Percentiles rank a stretch among this genome's conserved stretches.
Conservation (phyloP, 2,888 invertebrate genomes). For the Megamerina dolium region DNA sequence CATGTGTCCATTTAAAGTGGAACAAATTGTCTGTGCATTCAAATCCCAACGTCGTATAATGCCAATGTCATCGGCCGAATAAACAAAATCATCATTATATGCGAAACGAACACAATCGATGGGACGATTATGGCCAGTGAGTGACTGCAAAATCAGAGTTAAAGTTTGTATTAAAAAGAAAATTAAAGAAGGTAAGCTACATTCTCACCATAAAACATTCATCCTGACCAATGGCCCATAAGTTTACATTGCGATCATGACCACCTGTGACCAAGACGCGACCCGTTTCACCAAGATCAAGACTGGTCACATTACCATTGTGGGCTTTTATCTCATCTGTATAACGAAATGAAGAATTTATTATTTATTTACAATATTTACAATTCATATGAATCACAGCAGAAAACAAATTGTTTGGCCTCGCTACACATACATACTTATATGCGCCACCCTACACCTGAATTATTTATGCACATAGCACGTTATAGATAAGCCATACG, state of each 20-base stretch:
- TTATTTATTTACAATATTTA: too few species aligned
- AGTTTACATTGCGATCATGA: conserved; percentile 93
- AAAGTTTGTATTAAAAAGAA: too few species aligned
- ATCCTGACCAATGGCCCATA: conserved; percentile 94
- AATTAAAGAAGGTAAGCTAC: too few species aligned
- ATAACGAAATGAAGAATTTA: too few species aligned
- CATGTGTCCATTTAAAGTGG: conserved; percentile 54
- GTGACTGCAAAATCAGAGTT: conserved; percentile 57
- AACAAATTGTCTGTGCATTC: conserved; percentile 59
- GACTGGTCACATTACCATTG: conserved; percentile 45
- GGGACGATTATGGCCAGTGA: conserved; percentile 89
- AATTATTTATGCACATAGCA: neutral
- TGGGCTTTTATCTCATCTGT: conserved; percentile 50
- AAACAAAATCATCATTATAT: conserved; percentile 88
- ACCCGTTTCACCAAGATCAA: conserved; percentile 49
- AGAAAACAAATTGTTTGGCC: too few species aligned
- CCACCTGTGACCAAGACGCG: conserved; percentile 63
- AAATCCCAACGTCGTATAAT: conserved; percentile 94
- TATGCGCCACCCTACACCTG: too few species aligned
- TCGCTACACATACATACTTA: too few species aligned
- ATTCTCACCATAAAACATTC: conserved; percentile 91
- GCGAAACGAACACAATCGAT: conserved; percentile 94
- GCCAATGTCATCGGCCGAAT: conserved; percentile 90
- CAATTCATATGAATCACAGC: too few species aligned
- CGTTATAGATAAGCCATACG: too few species aligned